These are phyloP conservation scores for Peromyscus melanophrys DNA, from an alignment of 2,797 vertebrate genomes.

Conservation along the genomic window DNA sequence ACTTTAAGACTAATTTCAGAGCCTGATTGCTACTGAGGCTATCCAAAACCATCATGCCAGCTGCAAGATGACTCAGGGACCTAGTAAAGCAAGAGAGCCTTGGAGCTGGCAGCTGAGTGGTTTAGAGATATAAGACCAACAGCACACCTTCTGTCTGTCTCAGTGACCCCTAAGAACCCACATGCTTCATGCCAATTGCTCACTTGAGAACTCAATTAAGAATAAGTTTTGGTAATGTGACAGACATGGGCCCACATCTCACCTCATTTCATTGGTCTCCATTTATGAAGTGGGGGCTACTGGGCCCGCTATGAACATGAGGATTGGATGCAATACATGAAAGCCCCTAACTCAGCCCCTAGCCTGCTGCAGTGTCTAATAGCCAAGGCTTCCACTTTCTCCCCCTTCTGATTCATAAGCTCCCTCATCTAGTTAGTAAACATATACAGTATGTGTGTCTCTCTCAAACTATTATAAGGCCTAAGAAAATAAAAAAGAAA, in stretches of 20 bases:
- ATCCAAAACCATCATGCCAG: not conserved
- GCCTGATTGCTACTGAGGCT: not conserved
- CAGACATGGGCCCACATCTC: not conserved
- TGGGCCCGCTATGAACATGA: not conserved
- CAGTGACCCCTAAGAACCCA: not conserved
- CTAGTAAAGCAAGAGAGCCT: not conserved
- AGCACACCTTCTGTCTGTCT: not conserved
- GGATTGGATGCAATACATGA: not conserved
- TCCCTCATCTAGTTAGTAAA: slow-evolving; percentile 41
- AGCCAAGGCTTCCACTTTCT: not conserved
- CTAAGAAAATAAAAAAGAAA: slow-evolving; percentile 52
- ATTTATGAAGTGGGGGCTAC: slow-evolving; percentile 24
- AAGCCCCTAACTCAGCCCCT: slow-evolving; percentile 38
- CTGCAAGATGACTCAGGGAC: not conserved
- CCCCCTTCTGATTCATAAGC: not conserved
- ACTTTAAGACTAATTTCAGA: slow-evolving; percentile 37
- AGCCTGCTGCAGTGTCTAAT: not conserved
- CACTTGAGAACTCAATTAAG: slow-evolving; percentile 4
- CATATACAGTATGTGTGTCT: slow-evolving; percentile 11
- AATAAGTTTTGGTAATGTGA: slow-evolving; percentile 25
- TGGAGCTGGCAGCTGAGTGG: not conserved
- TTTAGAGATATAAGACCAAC: not conserved
- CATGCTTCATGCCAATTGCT: not conserved
- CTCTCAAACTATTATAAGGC: slow-evolving; percentile 58
- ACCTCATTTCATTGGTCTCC: not conserved